Conservation (phyloP, 2,113 vertebrate genomes). For the Planiliza haematocheilus region DNA sequence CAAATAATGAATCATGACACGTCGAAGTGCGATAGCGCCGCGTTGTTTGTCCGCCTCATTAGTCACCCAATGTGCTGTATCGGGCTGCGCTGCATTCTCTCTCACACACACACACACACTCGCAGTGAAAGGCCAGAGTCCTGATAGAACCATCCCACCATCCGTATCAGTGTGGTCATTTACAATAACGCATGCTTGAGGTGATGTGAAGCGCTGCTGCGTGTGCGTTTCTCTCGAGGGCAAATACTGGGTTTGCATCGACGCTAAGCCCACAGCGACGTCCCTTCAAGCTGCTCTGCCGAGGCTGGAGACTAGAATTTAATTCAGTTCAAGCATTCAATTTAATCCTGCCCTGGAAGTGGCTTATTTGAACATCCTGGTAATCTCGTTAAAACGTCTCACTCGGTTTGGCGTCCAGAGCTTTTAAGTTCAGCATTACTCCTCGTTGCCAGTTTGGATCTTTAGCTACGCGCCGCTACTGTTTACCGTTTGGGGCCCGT, state of each 20-base stretch:
- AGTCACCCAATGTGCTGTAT: slow-evolving; percentile 58
- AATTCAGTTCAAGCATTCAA: slow-evolving; percentile 18
- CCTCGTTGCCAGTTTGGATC: not conserved
- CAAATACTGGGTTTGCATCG: slow-evolving; percentile 10
- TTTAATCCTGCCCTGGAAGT: slow-evolving; percentile 20
- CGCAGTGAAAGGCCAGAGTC: not conserved
- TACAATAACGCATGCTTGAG: not conserved
- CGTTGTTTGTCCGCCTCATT: slow-evolving; percentile 61
- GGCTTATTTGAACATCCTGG: slow-evolving; percentile 16
- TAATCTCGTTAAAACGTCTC: slow-evolving; percentile 6
- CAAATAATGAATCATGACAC: slow-evolving; percentile 62
- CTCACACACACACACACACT: not conserved
- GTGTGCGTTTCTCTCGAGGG: slow-evolving; percentile 13
- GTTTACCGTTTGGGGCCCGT: not conserved
- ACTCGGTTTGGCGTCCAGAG: not conserved
- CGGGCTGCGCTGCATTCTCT: slow-evolving; percentile 3
- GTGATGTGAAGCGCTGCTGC: slow-evolving; percentile 16
- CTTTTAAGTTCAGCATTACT: not conserved
- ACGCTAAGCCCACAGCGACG: slow-evolving; percentile 4
- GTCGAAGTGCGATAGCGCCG: slow-evolving; percentile 28
- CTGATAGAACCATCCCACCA: not conserved
- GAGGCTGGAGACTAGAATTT: slow-evolving; percentile 3
- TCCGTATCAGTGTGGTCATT: slow-evolving; percentile 28
- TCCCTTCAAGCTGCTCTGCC: slow-evolving; percentile 10
- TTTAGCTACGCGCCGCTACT: not conserved